phyloP scores from a whole-genome alignment of 2,113 vertebrate genomes.

The Platysternon megacephalum region DNA sequence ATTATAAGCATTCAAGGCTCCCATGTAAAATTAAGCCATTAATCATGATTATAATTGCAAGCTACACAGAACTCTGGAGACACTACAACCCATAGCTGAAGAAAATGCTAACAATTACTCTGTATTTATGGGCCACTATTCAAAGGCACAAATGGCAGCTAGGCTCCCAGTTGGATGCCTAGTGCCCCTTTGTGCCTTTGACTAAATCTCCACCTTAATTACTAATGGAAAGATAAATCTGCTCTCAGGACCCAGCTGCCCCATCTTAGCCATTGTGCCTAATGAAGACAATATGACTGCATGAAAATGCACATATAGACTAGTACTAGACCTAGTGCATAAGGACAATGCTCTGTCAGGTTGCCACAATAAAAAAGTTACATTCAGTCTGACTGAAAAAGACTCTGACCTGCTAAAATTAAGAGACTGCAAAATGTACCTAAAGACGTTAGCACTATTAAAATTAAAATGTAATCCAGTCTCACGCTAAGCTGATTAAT shows the following conservation, averaged over 20 bases:
- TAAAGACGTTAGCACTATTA: slow-evolving; percentile 37
- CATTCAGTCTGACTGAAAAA: not conserved
- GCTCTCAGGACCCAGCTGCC: not conserved
- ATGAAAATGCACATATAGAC: not conserved
- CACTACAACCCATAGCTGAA: not conserved
- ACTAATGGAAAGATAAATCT: not conserved
- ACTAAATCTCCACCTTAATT: not conserved
- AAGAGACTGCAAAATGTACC: slow-evolving; percentile 5
- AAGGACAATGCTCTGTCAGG: not conserved
- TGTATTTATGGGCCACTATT: slow-evolving; percentile 6
- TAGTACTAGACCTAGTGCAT: not conserved
- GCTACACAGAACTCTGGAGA: slow-evolving; percentile 11
- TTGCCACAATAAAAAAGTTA: slow-evolving; percentile 18
- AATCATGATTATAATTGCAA: slow-evolving; percentile 13
- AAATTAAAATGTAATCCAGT: slow-evolving; percentile 66
- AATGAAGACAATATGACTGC: not conserved
- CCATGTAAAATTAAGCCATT: not conserved
- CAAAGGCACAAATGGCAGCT: slow-evolving; percentile 7
- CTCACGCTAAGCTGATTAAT: slow-evolving; percentile 62
- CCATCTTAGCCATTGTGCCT: not conserved
- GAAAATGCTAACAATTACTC: slow-evolving; percentile 12
- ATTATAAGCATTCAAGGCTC: slow-evolving; percentile 21
- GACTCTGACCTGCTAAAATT: not conserved
- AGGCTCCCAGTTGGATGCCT: not conserved
- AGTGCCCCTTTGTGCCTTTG: slow-evolving; percentile 17